Conservation (phyloP, 2,888 invertebrate species). For the Caenorhabditis sulstoni region DNA sequence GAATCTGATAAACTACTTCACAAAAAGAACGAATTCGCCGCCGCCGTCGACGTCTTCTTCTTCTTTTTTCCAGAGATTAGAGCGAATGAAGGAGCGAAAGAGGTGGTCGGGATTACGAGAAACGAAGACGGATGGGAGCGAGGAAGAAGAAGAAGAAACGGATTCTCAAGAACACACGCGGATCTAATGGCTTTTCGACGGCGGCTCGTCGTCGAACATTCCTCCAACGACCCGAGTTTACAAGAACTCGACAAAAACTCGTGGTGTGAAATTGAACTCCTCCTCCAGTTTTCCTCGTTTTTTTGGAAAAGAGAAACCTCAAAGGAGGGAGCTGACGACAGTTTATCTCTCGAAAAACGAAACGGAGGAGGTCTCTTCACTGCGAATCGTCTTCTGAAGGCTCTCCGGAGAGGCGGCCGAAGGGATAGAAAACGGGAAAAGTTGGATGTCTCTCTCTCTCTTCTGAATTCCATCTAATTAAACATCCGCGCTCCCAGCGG, state of each 20-base stretch:
- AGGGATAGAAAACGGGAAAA: conserved; percentile 7
- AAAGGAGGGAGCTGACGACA: too few relatives aligned
- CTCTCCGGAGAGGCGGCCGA: too few relatives aligned
- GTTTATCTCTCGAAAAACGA: too few relatives aligned
- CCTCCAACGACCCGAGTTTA: not conserved
- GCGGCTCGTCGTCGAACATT: too few relatives aligned
- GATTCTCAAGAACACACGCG: conserved; percentile 25
- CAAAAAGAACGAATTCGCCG: too few relatives aligned
- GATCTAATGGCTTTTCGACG: not conserved
- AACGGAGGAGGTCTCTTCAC: too few relatives aligned
- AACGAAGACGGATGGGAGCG: conserved; percentile 19
- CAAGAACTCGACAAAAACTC: too few relatives aligned
- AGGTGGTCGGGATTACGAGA: conserved; percentile 12
- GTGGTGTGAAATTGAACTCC: too few relatives aligned
- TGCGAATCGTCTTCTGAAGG: too few relatives aligned
- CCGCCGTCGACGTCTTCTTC: not conserved
- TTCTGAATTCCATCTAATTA: conserved; percentile 59
- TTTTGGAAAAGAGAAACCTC: too few relatives aligned
- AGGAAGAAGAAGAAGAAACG: conserved; percentile 8
- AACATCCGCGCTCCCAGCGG: conserved; percentile 28
- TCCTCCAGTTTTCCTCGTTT: too few relatives aligned
- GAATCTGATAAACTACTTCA: conserved; percentile 49
- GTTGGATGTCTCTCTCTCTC: conserved; percentile 16
- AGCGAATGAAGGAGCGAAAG: conserved; percentile 2
- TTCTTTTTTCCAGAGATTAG: conserved; percentile 6